A percentile compares a stretch with the other conserved stretches of the same genome.
phyloP scores from a whole-genome alignment of 2,113 vertebrate genomes.

The Hassar affinis region DNA sequence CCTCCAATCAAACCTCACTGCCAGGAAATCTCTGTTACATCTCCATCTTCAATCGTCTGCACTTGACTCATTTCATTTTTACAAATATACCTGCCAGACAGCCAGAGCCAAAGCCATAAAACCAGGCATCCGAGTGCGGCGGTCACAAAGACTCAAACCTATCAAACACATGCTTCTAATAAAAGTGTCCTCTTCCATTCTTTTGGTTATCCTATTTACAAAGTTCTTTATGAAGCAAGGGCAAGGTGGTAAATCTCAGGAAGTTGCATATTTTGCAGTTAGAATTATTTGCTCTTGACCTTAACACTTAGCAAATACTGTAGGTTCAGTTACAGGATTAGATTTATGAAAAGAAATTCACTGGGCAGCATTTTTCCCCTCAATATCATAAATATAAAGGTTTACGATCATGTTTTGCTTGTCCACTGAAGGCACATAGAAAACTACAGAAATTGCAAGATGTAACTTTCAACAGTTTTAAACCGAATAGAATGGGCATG shows the following conservation, averaged over 20 bases:
- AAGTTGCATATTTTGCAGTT: not conserved
- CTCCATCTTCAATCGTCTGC: slow-evolving; percentile 29
- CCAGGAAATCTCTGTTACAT: slow-evolving; percentile 13
- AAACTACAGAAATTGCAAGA: not conserved
- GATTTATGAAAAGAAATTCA: not conserved
- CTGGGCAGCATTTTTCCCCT: not conserved
- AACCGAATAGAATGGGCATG: not conserved
- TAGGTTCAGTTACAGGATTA: not conserved
- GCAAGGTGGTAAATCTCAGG: not conserved
- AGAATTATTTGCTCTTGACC: not conserved
- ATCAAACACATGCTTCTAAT: not conserved
- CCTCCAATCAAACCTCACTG: slow-evolving; percentile 23
- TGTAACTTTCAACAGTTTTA: not conserved
- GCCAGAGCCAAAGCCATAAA: slow-evolving; percentile 1
- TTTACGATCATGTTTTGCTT: not conserved
- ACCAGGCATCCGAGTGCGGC: not conserved
- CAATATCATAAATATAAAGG: not conserved
- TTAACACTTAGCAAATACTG: not conserved
- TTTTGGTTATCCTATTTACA: not conserved
- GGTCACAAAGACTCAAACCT: not conserved
- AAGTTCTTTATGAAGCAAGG: not conserved
- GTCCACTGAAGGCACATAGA: too few relatives aligned
- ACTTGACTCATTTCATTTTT: slow-evolving; percentile 14
- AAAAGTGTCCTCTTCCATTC: not conserved
- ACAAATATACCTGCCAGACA: slow-evolving; percentile 39